Conservation (phyloP, 1,140 invertebrate species). For the Aphaenogaster floridana region DNA sequence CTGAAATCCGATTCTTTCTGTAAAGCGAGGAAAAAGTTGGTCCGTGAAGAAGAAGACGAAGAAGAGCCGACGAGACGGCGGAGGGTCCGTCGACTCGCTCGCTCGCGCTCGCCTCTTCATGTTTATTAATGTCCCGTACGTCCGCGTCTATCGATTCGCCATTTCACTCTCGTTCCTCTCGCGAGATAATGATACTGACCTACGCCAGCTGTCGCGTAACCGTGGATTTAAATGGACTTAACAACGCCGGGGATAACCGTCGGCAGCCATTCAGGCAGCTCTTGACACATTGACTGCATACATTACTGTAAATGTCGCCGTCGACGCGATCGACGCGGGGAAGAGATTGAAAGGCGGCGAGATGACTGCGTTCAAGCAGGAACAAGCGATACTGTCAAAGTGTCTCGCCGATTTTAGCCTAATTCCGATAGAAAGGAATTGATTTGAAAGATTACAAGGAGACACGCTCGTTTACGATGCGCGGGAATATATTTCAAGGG, state of each 20-base stretch:
- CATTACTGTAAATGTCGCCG: constrained; percentile 74
- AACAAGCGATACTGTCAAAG: constrained; percentile 19
- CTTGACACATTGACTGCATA: constrained; percentile 77
- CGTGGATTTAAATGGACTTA: constrained; percentile 75
- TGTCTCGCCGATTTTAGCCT: background rate
- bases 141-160: constrained; percentile 79
- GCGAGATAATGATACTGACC: constrained; percentile 83
- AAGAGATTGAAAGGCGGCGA: constrained; percentile 30
- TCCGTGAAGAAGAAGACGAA: constrained; percentile 38
- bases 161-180: constrained; percentile 82
- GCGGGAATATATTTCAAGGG: background rate
- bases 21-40: constrained; percentile 35
- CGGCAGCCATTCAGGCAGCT: constrained; percentile 67
- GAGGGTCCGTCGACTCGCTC: constrained; percentile 39
- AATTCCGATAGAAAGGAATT: background rate
- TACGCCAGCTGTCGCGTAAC: constrained; percentile 79
- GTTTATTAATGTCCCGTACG: constrained; percentile 82
- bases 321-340: constrained; percentile 61
- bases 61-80: constrained; percentile 7
- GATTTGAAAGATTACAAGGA: background rate
- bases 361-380: background rate
- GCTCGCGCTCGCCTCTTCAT: constrained; percentile 76
- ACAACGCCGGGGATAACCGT: constrained; percentile 71
- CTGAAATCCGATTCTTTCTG: constrained; percentile 44
- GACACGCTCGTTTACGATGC: background rate